Conservation (phyloP, 2,888 invertebrate species). For the Tillus elongatus region DNA sequence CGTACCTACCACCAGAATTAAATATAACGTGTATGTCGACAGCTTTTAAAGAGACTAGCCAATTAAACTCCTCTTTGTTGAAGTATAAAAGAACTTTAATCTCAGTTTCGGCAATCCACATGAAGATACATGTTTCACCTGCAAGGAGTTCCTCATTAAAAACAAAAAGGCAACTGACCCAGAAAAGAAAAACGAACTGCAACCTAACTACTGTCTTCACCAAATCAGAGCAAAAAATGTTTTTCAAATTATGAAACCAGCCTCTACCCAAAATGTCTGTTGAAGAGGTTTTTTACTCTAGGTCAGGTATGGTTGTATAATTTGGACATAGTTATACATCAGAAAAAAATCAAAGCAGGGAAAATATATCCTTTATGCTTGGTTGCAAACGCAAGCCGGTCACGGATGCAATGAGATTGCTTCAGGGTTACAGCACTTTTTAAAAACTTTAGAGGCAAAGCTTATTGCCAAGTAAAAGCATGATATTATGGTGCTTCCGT, state of each 20-base stretch:
- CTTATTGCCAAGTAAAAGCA: not conserved
- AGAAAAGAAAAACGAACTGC: slow-evolving; percentile 1
- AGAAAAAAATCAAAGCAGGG: slow-evolving; percentile 4
- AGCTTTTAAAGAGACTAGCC: not conserved
- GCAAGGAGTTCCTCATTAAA: too few species aligned
- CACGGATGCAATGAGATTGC: slow-evolving; percentile 1
- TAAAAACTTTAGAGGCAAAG: not conserved
- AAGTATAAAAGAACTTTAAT: slow-evolving; percentile 7
- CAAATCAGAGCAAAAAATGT: slow-evolving; percentile 2
- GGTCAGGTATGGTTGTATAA: slow-evolving; percentile 7
- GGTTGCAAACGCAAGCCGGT: slow-evolving; percentile 2
- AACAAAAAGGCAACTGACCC: not conserved
- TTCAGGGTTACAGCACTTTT: not conserved
- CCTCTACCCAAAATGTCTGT: slow-evolving; percentile 7
- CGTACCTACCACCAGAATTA: slow-evolving; percentile 7
- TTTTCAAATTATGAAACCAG: slow-evolving; percentile 7
- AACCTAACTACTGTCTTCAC: slow-evolving; percentile 4
- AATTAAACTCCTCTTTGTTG: slow-evolving; percentile 1
- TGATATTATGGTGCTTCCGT: not conserved
- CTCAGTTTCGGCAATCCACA: slow-evolving; percentile 6
- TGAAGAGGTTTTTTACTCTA: slow-evolving; percentile 6
- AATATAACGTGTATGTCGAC: not conserved
- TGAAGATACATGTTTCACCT: too few species aligned
- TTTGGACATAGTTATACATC: not conserved
- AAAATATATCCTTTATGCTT: not conserved